Base-by-base conservation (phyloP, 1,140 invertebrate genomes). In the Drosophila virilis region DNA sequence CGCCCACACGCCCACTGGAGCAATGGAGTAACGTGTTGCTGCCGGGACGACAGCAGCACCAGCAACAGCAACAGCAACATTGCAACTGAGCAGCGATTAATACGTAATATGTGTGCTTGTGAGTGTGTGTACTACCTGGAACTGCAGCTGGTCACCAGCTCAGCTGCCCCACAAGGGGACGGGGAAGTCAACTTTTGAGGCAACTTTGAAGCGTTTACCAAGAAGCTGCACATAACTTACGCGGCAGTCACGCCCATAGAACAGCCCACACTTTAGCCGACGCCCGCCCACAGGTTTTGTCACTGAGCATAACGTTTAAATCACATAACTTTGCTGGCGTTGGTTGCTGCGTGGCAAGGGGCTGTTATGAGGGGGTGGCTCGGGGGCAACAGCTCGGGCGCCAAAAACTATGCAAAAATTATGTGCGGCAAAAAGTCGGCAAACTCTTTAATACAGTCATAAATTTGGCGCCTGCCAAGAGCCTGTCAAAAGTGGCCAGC, bases 361-460 rank as follows among this genome's bases (percentile, higher is more conserved):
- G 22, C 2, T 4, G 4, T 5, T 28, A 4, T 4, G 2, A 2
- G n/a, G 7, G 0, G 10, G 8, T 7, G 13, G 51, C 35, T 3
- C 37, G 60, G 43, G 48, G 66, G 50, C 75, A 74, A 52, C 74
- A 77, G 74, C 77, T 80, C 42, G 62, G 74, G 81, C 82, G 79
- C 66, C 52, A 62, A 62, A 74, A 86, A 86, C 78, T 86, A 86
- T 86, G 72, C 83, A 79, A 88, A 86, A 86, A 82, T 88, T 74
- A 77, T 88, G 69, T 79, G 71, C 58, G 52, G 62, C 48, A 85
- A 85, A 78, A 86, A 74, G 55, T 42, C 43, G 54, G 51, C 35
- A 76, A 78, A 69, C 67, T 76, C 82, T 88, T 88, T 86, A 88
- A 86, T 88, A 79, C 76, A 82, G 72, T 86, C 83, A 88, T 86